Percentiles rank a stretch among this genome's conserved stretches.
Conservation (phyloP, 2,797 vertebrate genomes). For the Argentina silus region DNA sequence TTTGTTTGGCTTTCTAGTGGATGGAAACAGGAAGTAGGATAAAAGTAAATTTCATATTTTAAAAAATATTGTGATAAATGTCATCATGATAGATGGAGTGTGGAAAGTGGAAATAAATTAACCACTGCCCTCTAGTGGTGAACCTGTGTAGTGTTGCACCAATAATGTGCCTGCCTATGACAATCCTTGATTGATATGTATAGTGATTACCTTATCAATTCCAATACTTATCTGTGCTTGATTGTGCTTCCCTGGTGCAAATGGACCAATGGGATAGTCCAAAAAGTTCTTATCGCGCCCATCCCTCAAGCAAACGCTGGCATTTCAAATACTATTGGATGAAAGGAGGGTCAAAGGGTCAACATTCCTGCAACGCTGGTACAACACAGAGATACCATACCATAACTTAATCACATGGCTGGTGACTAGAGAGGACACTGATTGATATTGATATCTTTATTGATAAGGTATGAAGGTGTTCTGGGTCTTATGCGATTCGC, state of each 20-base stretch:
- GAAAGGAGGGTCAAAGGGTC: not conserved
- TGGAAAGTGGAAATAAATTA: conserved; percentile 27
- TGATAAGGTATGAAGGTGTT: no score
- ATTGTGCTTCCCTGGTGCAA: no score
- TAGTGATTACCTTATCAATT: no score
- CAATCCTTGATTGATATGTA: no score
- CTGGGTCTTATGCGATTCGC: no score
- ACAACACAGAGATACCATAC: not conserved
- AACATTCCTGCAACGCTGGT: not conserved
- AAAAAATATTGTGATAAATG: conserved; percentile 17
- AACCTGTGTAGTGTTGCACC: not conserved
- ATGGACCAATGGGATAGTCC: no score
- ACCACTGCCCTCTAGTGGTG: conserved; percentile 70
- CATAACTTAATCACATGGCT: not conserved
- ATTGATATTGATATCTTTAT: no score
- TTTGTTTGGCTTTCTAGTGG: not conserved
- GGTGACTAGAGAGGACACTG: no score
- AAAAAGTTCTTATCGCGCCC: no score
- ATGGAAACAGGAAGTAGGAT: no score
- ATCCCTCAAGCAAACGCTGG: no score
- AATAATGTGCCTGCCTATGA: not conserved
- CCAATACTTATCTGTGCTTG: no score
- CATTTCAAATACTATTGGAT: not conserved
- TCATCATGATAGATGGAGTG: not conserved
- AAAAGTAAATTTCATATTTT: not conserved